These are phyloP conservation scores for Carterocephalus palaemon DNA, from an alignment of 2,888 invertebrate species.

Conservation along the genomic window DNA sequence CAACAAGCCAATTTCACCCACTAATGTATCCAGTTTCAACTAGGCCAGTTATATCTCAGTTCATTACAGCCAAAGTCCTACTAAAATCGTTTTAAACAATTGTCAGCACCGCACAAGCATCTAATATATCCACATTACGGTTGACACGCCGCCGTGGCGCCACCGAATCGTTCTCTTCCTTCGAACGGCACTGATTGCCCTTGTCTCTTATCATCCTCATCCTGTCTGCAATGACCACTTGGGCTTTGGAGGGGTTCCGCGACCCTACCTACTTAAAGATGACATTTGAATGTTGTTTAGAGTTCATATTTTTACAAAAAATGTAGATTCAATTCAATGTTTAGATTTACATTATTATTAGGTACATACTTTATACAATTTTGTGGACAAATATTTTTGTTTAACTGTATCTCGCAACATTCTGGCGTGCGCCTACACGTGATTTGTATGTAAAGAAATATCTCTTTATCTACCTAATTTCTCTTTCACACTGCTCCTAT, in stretches of 20 bases:
- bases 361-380: too few relatives aligned
- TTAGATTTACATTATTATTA: too few relatives aligned
- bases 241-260: constrained; percentile 19
- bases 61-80: constrained; percentile 12
- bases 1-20: too few relatives aligned
- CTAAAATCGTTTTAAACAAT: constrained; percentile 24
- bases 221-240: constrained; percentile 44
- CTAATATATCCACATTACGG: constrained; percentile 25
- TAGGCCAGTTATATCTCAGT: constrained; percentile 8
- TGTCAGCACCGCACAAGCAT: constrained; percentile 24
- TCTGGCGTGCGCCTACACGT: too few relatives aligned
- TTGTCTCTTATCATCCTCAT: constrained; percentile 58
- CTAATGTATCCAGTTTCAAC: constrained; percentile 1
- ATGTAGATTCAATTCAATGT: too few relatives aligned
- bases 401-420: too few relatives aligned
- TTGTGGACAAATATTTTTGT: too few relatives aligned
- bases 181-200: constrained; percentile 64
- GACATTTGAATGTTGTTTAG: not conserved
- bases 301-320: too few relatives aligned
- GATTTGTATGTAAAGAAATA: too few relatives aligned
- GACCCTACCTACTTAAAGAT: constrained; percentile 4
- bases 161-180: constrained; percentile 63
- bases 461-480: too few relatives aligned
- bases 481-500: too few relatives aligned
- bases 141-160: constrained; percentile 47